Conservation (phyloP, 2,113 vertebrate species). For the Noturus placidus region DNA sequence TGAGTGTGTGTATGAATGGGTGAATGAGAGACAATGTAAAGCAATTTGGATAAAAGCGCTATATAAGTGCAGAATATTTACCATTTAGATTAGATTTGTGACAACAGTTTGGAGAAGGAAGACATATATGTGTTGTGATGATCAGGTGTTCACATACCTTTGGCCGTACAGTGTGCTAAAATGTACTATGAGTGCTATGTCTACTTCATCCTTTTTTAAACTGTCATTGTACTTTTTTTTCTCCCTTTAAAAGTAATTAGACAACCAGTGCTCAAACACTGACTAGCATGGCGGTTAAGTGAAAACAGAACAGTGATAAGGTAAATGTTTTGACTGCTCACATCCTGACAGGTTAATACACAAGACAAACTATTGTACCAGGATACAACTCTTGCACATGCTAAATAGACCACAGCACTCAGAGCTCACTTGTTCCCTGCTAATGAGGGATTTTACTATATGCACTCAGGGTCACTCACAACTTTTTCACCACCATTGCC, state of each 20-base stretch:
- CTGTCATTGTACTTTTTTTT: not conserved
- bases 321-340: not conserved
- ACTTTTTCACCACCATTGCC: not conserved
- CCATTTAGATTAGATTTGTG: too few relatives aligned
- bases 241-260: not conserved
- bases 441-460: constrained; percentile 10
- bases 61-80: too few relatives aligned
- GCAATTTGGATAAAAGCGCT: too few relatives aligned
- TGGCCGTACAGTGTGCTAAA: not conserved
- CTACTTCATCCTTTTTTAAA: not conserved
- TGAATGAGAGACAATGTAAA: too few relatives aligned
- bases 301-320: not conserved
- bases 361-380: not conserved
- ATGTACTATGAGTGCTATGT: not conserved
- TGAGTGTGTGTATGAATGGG: too few relatives aligned
- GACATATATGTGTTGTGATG: not conserved
- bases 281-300: not conserved
- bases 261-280: not conserved
- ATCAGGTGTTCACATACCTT: not conserved
- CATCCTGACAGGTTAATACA: constrained; percentile 2
- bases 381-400: not conserved
- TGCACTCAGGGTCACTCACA: constrained; percentile 4
- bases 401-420: not conserved
- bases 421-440: not conserved
- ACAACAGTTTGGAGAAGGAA: not conserved